A percentile compares a stretch with the other conserved stretches of the same genome.
phyloP scores from a whole-genome alignment of 2,888 invertebrate species.

The Hetaerina titia region DNA sequence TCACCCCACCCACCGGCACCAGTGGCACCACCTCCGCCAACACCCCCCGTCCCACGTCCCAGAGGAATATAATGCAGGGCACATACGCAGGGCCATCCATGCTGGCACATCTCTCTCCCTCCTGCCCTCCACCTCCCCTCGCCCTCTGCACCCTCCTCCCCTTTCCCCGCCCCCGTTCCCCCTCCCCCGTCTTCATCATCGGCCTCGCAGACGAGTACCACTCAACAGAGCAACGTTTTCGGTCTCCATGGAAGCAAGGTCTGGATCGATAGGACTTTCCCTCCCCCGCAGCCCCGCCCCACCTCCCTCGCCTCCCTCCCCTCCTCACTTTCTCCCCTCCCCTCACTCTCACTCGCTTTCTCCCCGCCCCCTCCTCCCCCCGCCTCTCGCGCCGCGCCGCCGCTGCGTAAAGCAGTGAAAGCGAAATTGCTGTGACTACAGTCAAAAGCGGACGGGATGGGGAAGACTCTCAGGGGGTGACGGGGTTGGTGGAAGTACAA shows the following conservation, averaged over 20 bases:
- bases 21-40: background rate
- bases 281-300: constrained; percentile 26
- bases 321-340: constrained; percentile 20
- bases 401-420: constrained; percentile 61
- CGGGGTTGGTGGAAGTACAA: background rate
- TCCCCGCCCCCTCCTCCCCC: background rate
- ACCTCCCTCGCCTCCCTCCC: background rate
- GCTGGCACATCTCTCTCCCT: background rate
- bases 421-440: constrained; percentile 65
- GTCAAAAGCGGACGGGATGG: constrained; percentile 38
- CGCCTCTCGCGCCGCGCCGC: background rate
- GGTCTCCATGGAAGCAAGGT: constrained; percentile 63
- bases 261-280: constrained; percentile 55
- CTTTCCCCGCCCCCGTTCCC: background rate
- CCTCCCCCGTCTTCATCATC: background rate
- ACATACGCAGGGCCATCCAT: background rate
- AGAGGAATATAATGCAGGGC: constrained; percentile 32
- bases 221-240: constrained; percentile 62
- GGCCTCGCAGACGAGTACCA: constrained; percentile 55
- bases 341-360: background rate
- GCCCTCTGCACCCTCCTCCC: background rate
- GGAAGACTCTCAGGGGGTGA: background rate
- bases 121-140: background rate
- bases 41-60: background rate
- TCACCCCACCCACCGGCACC: background rate